Base-by-base conservation (phyloP, 2,113 vertebrate species). In the Tachuris rubrigastra region DNA sequence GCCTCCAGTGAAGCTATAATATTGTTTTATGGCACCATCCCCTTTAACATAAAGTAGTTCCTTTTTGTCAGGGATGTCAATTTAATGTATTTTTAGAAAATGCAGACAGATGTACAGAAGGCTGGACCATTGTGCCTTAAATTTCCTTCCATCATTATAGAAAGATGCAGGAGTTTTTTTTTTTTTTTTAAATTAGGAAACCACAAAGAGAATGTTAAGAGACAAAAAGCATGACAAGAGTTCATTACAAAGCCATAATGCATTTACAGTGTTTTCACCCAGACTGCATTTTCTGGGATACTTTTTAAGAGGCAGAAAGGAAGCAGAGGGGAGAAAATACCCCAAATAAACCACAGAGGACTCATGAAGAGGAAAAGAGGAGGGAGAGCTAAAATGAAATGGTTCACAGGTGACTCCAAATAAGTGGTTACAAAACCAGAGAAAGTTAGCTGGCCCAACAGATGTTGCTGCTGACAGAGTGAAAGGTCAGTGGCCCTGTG, bases 1-100 rank as follows among this genome's bases (percentile, higher is more conserved):
- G 74, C 53, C 67, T 85, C 62, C 55, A 92, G 59, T 27, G 47
- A 74, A 88, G 68, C 55, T 74, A 1, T 59, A 66, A n/a, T 35
- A 55, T 30, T 62, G 28, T 46, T 35, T 63, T 79, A 58, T 31
- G 60, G 59, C 66, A 81, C 56, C 63, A 47, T 37, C 10, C 20
- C 39, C 52, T 75, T 63, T n/a, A 78, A 78, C 2, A 9, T 78
- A 39, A 62, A 79, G 52, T 28, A 75, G 20, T 56, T 84, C 25
- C 30, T 37, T 84, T 90, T 71, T 75, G 60, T 83, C 73, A 86
- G 65, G 46, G 31, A 58, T 59, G 37, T 80, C 65, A 56, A 89
- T 50, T 84, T 95, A 81, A 63, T 75, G 31, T 92, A 87, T 72
- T 95, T 94, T 91, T 91, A 89, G 86, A 93, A 93, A 85, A 85